phyloP scores from a whole-genome alignment of 1,140 invertebrate species.

The Drosophila funebris region DNA sequence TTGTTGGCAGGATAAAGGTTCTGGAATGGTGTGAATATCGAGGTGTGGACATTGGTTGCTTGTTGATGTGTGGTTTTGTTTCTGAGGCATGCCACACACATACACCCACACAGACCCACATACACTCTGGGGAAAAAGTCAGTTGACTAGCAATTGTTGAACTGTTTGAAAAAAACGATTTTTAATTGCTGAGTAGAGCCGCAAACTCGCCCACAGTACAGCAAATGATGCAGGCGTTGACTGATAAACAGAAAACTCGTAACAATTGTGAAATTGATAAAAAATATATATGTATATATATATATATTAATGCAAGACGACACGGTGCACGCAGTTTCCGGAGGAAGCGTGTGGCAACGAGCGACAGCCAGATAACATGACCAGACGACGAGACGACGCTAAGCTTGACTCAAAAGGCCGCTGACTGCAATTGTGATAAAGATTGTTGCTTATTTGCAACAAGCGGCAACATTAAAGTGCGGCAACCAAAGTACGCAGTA shows the following conservation, averaged over 20 bases:
- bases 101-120: background rate
- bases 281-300: background rate
- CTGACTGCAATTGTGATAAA: constrained; percentile 32
- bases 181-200: constrained; percentile 71
- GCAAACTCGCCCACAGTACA: constrained; percentile 13
- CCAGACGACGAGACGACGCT: constrained; percentile 22
- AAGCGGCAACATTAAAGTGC: constrained; percentile 37
- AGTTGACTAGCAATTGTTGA: constrained; percentile 64
- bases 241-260: constrained; percentile 11
- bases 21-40: background rate
- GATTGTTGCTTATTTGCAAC: background rate
- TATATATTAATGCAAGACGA: constrained; percentile 3
- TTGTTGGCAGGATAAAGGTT: constrained; percentile 42
- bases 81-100: constrained; percentile 24
- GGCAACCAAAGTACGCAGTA: constrained; percentile 38
- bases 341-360: constrained; percentile 29
- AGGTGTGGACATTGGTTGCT: constrained; percentile 37
- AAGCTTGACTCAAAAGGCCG: constrained; percentile 43
- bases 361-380: constrained; percentile 20
- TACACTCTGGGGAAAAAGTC: constrained; percentile 27
- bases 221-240: constrained; percentile 22
- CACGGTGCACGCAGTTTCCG: constrained; percentile 40
- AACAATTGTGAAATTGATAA: constrained; percentile 34
- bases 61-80: constrained; percentile 76
- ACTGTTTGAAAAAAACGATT: constrained; percentile 52